A percentile compares a stretch with the other conserved stretches of the same genome.
Conservation (phyloP, 2,797 vertebrate genomes). For the Intellagama lesueurii region DNA sequence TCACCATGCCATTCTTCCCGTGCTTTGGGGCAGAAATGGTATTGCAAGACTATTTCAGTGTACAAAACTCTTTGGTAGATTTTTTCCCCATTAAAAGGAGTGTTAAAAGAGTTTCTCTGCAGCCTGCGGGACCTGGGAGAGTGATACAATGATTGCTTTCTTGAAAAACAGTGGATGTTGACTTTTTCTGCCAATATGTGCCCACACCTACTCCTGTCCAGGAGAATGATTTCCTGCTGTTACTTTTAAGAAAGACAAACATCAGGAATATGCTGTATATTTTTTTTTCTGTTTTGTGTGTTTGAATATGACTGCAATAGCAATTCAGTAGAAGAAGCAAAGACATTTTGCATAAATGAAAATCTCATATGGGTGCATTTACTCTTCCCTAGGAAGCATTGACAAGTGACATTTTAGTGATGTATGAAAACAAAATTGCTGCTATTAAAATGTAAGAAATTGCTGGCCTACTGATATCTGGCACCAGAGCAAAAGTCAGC, state of each 20-base stretch:
- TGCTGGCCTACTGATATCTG: background rate
- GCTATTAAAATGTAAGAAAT: background rate
- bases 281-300: background rate
- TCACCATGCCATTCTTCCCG: no score
- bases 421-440: conserved; percentile 15
- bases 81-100: no score
- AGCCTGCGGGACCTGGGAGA: no score
- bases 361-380: conserved; percentile 28
- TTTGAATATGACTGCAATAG: conserved; percentile 20
- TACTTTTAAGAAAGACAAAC: background rate
- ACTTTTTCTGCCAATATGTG: no score
- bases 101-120: no score
- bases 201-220: no score
- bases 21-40: no score
- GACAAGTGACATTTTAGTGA: background rate
- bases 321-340: conserved; percentile 27
- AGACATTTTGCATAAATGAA: conserved; percentile 31
- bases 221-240: accelerated
- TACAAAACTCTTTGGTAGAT: no score
- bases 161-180: no score
- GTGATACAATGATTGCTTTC: no score
- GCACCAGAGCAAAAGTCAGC: background rate
- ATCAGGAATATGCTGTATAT: accelerated
- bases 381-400: conserved; percentile 34
- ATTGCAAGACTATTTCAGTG: no score